phyloP scores from a whole-genome alignment of 2,888 invertebrate species.

The Meiosimyza decipiens region DNA sequence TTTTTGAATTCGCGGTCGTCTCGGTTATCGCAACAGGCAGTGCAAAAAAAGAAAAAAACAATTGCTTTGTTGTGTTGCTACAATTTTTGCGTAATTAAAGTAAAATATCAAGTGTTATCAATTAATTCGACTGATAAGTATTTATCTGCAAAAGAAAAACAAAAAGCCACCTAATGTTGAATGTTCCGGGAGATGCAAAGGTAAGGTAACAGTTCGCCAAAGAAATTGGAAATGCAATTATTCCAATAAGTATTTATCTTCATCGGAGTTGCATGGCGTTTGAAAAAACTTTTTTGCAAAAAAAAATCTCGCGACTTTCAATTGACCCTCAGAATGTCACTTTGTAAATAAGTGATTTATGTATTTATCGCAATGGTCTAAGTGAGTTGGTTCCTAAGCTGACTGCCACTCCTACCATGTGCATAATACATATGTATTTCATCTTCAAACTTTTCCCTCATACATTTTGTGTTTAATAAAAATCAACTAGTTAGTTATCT shows the following conservation, averaged over 20 bases:
- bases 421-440: too few relatives aligned
- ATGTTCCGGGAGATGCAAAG: slow-evolving; percentile 62
- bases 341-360: neutral
- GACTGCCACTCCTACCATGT: too few relatives aligned
- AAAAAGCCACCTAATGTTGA: slow-evolving; percentile 54
- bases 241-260: neutral
- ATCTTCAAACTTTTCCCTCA: too few relatives aligned
- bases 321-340: slow-evolving; percentile 31
- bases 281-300: neutral
- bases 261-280: neutral
- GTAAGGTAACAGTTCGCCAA: slow-evolving; percentile 49
- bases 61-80: slow-evolving; percentile 8
- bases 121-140: neutral
- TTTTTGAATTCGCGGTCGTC: too few relatives aligned
- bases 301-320: slow-evolving; percentile 27
- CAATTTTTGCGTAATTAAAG: neutral
- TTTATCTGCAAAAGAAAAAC: slow-evolving; percentile 33
- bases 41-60: too few relatives aligned
- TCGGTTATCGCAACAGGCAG: too few relatives aligned
- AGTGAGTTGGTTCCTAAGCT: too few relatives aligned
- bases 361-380: too few relatives aligned
- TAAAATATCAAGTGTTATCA: slow-evolving; percentile 18
- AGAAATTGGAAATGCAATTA: neutral
- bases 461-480: too few relatives aligned
- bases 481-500: too few relatives aligned